These are phyloP conservation scores for Clepsis dumicolana DNA, from an alignment of 2,888 invertebrate species.

Conservation along the genomic window DNA sequence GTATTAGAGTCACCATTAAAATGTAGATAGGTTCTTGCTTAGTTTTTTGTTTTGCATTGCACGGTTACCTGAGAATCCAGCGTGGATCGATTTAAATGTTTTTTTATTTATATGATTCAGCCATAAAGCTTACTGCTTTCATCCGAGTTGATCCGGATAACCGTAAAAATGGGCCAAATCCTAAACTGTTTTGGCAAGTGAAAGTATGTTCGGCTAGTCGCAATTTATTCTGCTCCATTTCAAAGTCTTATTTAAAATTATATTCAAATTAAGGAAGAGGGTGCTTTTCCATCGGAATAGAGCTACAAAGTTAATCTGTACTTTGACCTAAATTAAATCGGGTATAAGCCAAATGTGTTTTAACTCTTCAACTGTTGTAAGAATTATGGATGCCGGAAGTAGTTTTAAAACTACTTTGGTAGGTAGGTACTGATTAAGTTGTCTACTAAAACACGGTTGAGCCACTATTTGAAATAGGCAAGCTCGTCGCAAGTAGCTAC, in stretches of 20 bases:
- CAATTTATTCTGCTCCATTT: conserved; percentile 13
- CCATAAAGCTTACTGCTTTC: conserved; percentile 40
- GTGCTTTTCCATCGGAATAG: neutral
- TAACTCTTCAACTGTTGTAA: neutral
- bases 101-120: conserved; percentile 30
- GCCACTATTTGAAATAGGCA: neutral
- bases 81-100: conserved; percentile 18
- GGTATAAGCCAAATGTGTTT: neutral
- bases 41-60: conserved; percentile 1
- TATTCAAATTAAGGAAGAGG: conserved; percentile 10
- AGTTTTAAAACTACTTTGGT: conserved; percentile 7
- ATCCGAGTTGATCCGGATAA: conserved; percentile 39
- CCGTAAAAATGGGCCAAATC: conserved; percentile 27
- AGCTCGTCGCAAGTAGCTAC: conserved; percentile 12
- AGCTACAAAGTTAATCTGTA: conserved; percentile 2
- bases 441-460: neutral
- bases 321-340: conserved; percentile 3
- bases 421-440: neutral
- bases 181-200: conserved; percentile 19
- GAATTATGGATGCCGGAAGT: neutral
- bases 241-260: conserved; percentile 6
- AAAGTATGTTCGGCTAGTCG: conserved; percentile 9
- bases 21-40: neutral
- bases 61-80: neutral
- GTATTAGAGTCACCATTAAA: too few species aligned